phyloP scores from a whole-genome alignment of 2,797 vertebrate species.

The Chrosomus eos region DNA sequence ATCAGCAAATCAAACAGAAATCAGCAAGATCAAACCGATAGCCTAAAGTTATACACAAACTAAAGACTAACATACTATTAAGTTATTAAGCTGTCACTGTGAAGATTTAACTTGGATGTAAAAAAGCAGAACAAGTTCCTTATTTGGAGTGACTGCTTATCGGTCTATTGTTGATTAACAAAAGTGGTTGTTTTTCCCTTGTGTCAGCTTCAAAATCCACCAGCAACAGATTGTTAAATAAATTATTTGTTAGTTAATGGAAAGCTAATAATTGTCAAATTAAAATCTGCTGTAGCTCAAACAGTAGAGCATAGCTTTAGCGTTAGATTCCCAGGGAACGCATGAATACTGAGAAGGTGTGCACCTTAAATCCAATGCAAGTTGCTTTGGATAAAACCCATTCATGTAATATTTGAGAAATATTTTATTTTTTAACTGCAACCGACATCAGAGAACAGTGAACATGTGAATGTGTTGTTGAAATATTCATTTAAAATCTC shows the following conservation, averaged over 20 bases:
- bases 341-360: no score
- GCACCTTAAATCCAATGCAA: not conserved
- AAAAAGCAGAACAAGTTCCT: not conserved
- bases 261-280: not conserved
- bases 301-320: not conserved
- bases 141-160: not conserved
- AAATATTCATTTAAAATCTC: not conserved
- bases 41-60: constrained; percentile 1
- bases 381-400: not conserved
- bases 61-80: not conserved
- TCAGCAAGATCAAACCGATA: not conserved
- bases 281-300: not conserved
- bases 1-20: constrained; percentile 26
- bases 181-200: not conserved
- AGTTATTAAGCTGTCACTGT: not conserved
- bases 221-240: not conserved
- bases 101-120: not conserved
- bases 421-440: not conserved
- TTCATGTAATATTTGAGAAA: no score
- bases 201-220: not conserved
- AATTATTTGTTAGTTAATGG: no score
- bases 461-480: not conserved
- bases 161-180: not conserved
- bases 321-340: not conserved
- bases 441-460: not conserved